A percentile compares a stretch with the other conserved stretches of the same genome.
These are phyloP conservation scores for Meteorus cinctellus DNA, from an alignment of 2,888 invertebrate genomes.

Conservation along the genomic window DNA sequence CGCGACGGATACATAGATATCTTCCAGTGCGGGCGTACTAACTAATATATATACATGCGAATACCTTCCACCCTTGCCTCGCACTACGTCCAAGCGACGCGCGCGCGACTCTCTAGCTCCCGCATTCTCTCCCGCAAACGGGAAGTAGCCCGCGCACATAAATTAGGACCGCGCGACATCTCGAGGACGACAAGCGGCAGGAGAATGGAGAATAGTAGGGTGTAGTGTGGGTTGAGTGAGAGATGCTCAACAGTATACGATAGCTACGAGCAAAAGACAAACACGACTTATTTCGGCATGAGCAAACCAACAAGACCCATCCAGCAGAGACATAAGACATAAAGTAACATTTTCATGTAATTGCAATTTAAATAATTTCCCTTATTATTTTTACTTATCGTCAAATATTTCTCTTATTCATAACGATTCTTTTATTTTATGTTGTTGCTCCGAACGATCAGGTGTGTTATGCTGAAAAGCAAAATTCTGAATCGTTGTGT, in stretches of 20 bases:
- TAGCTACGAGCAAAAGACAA: slow-evolving; percentile 45
- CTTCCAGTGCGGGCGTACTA: slow-evolving; percentile 64
- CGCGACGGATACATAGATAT: slow-evolving; percentile 72
- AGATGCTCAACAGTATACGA: slow-evolving; percentile 23
- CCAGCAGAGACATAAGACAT: slow-evolving; percentile 45
- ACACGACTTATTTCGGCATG: slow-evolving; percentile 44
- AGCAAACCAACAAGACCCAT: slow-evolving; percentile 37
- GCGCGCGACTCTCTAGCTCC: slow-evolving; percentile 47
- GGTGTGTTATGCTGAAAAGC: too few relatives aligned
- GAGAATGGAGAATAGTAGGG: slow-evolving; percentile 25
- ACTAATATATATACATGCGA: slow-evolving; percentile 9
- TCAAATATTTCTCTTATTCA: neutral
- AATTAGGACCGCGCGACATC: slow-evolving; percentile 66
- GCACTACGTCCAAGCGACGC: slow-evolving; percentile 59
- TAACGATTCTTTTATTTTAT: neutral
- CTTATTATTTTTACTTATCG: neutral
- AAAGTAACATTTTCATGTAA: slow-evolving; percentile 33
- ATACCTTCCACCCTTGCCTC: slow-evolving; percentile 57
- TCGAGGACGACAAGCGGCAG: slow-evolving; percentile 55
- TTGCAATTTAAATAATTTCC: slow-evolving; percentile 30
- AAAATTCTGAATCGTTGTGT: too few relatives aligned
- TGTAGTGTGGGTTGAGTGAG: slow-evolving; percentile 17
- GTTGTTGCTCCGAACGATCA: neutral
- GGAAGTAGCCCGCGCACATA: slow-evolving; percentile 68
- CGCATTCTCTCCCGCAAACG: slow-evolving; percentile 58